Percentiles rank a stretch among this genome's conserved stretches.
phyloP scores from a whole-genome alignment of 2,113 vertebrate genomes.

The Balaeniceps rex region DNA sequence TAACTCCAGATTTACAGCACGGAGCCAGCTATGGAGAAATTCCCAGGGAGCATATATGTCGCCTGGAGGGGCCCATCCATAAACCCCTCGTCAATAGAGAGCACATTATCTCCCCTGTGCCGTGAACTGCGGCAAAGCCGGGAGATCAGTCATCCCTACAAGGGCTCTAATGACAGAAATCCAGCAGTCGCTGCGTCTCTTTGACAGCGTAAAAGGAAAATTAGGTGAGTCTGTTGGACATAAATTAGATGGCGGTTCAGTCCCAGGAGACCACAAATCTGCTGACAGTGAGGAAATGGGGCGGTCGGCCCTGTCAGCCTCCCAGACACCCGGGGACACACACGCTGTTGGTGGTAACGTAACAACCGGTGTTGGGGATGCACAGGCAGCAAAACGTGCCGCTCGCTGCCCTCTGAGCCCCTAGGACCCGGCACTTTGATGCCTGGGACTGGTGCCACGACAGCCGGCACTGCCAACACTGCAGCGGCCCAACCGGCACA shows the following conservation, averaged over 20 bases:
- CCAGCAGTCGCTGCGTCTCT: background rate
- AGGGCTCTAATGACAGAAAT: background rate
- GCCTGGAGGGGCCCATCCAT: conserved; percentile 14
- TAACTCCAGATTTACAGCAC: background rate
- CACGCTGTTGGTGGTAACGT: background rate
- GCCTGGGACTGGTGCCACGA: background rate
- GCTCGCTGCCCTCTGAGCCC: background rate
- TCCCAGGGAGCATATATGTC: background rate
- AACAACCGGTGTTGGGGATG: background rate
- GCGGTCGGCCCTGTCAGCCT: accelerated
- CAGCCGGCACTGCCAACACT: accelerated
- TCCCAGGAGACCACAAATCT: background rate
- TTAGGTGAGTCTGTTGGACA: background rate
- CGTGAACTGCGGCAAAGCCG: background rate
- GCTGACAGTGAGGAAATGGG: background rate
- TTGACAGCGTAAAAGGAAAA: background rate
- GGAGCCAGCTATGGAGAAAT: background rate
- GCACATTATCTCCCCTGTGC: background rate
- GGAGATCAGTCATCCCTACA: conserved; percentile 22
- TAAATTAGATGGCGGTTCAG: background rate
- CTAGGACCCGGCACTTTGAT: accelerated
- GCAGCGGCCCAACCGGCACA: accelerated
- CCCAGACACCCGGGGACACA: background rate
- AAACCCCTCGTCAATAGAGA: background rate
- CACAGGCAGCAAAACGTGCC: background rate